Evolutionary conservation across 2,113 vertebrate species (phyloP), one percentile per base, ranked within the genome.

Genomic region (Sinosuthora webbiana): DNA sequence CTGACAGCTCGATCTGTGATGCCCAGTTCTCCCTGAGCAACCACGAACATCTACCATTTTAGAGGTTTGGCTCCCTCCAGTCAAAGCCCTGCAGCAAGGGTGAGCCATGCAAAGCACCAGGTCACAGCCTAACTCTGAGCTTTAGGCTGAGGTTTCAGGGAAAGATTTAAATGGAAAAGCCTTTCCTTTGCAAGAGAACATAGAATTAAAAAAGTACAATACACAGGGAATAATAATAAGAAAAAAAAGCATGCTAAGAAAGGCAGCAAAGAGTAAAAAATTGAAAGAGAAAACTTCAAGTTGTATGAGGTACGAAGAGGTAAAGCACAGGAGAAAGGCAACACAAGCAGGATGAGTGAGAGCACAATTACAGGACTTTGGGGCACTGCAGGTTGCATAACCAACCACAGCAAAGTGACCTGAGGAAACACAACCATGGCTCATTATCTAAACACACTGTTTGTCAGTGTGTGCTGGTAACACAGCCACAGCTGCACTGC

Each of bases 151-250:
- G 71, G 59, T 47, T 81, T 79, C 52, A 41, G 56, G 16, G 21
- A 21, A 83, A 2, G 3, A 50, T 28, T 47, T 31, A 31, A 90
- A 78, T 42, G 37, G 42, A 47, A 89, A 73, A 69, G 22, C 11
- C 22, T 49, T 77, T 75, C 45, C 35, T 73, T 35, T 52, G 24
- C 27, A 89, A 49, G 24, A 73, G 5, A 13, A 63, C 2, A 10
- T 0, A 76, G 9, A 47, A 65, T 25, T 16, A 1, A 17, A 30
- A n/a, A 33, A 50, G 12, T 15, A 33, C 0, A 70, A 37, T 21
- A 56, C 8, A 67, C 9, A 44, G 18, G 23, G 49, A 69, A 44
- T 5, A 28, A 9, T 20, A 55, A n/a, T 9, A 49, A 74, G 24
- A 14, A 37, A 70, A 71, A 42, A 83, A 39, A 83, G 16, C 5